Percentiles rank a stretch among this genome's conserved stretches.
phyloP scores from a whole-genome alignment of 2,797 vertebrate genomes.

The Manis crassicaudata region DNA sequence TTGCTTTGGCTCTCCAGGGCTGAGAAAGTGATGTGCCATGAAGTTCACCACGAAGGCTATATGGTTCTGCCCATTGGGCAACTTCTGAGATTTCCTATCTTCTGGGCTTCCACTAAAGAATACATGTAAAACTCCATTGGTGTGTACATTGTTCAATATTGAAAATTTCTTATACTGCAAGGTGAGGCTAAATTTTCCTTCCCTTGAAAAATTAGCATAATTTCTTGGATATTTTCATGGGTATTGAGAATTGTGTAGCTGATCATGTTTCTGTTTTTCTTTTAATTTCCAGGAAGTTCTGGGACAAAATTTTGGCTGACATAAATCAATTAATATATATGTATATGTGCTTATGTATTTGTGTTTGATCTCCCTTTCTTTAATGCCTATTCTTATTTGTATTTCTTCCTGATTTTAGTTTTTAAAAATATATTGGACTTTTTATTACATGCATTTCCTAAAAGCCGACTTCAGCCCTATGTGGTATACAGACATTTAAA shows the following conservation, averaged over 20 bases:
- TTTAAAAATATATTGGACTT: background rate
- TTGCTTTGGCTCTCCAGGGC: constrained; percentile 55
- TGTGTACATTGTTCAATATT: background rate
- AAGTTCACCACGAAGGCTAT: constrained; percentile 25
- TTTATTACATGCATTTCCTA: background rate
- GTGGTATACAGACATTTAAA: constrained; percentile 4
- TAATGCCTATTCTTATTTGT: background rate
- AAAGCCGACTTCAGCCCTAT: background rate
- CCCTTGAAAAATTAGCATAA: background rate
- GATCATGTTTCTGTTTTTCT: constrained; percentile 27
- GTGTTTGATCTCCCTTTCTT: background rate
- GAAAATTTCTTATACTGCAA: background rate
- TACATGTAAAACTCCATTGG: background rate
- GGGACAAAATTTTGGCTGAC: background rate
- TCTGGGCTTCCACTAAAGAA: background rate
- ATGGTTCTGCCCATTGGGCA: background rate
- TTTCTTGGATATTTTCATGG: constrained; percentile 26
- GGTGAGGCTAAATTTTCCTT: constrained; percentile 3
- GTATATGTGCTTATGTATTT: background rate
- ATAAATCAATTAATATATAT: background rate
- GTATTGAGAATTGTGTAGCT: background rate
- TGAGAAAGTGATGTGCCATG: constrained; percentile 41
- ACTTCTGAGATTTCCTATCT: background rate
- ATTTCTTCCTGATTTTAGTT: constrained; percentile 5
- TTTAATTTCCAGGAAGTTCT: constrained; percentile 1